phyloP scores from a whole-genome alignment of 2,797 vertebrate species.

The Trachurus trachurus region DNA sequence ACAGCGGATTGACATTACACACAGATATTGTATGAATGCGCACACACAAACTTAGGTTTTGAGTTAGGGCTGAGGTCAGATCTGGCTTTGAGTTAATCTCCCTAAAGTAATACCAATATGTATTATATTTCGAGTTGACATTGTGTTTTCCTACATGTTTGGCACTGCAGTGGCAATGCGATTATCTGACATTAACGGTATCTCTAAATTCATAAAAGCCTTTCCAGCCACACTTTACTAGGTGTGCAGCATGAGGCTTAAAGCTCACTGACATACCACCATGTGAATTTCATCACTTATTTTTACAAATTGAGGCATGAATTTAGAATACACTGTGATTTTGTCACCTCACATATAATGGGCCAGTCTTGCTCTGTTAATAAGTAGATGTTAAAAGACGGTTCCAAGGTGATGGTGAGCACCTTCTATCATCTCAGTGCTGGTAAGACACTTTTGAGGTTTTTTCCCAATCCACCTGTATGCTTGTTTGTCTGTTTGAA shows the following conservation, averaged over 20 bases:
- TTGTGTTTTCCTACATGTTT: slow-evolving; percentile 53
- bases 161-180: slow-evolving; percentile 43
- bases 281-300: slow-evolving; percentile 4
- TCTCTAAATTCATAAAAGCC: slow-evolving; percentile 35
- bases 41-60: slow-evolving; percentile 31
- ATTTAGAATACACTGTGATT: slow-evolving; percentile 10
- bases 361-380: slow-evolving; percentile 17
- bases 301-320: slow-evolving; percentile 5
- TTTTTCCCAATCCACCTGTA: slow-evolving; percentile 19
- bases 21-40: slow-evolving; percentile 51
- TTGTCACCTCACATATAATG: background rate
- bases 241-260: slow-evolving; percentile 34
- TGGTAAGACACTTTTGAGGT: background rate
- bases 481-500: slow-evolving; percentile 15
- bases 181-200: slow-evolving; percentile 58
- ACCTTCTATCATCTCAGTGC: slow-evolving; percentile 1
- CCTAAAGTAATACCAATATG: slow-evolving; percentile 49
- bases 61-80: slow-evolving; percentile 52
- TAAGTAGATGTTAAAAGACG: slow-evolving; percentile 15
- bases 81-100: slow-evolving; percentile 67
- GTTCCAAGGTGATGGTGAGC: slow-evolving; percentile 1
- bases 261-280: slow-evolving; percentile 4
- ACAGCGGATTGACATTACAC: slow-evolving; percentile 73
- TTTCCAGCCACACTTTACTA: slow-evolving; percentile 20
- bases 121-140: slow-evolving; percentile 55